These are phyloP conservation scores for Heterotis niloticus DNA, from an alignment of 2,113 vertebrate species.

Conservation along the genomic window DNA sequence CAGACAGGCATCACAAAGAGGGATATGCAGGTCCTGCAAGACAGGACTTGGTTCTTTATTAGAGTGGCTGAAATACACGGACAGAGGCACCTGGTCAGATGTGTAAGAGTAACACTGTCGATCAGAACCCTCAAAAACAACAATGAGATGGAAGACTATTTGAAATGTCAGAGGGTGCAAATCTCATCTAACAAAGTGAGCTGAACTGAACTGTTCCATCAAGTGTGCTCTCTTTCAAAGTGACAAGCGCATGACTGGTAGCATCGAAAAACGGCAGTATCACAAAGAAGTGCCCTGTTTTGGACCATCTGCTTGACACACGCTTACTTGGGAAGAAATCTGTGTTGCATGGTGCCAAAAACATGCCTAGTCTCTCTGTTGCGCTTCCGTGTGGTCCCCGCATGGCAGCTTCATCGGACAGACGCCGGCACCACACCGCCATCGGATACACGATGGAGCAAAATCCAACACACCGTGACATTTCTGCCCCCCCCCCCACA, in stretches of 20 bases:
- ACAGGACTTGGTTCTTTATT: too few species aligned
- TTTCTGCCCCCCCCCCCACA: neutral
- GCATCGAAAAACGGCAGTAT: neutral
- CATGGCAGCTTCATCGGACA: neutral
- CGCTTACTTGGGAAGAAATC: slow-evolving; percentile 4
- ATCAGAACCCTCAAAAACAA: too few species aligned
- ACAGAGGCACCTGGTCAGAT: too few species aligned
- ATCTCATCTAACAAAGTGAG: too few species aligned
- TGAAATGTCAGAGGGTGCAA: too few species aligned
- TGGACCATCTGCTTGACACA: slow-evolving; percentile 9
- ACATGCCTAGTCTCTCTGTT: neutral
- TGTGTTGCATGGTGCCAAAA: neutral
- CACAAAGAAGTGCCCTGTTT: neutral
- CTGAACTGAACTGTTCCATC: neutral
- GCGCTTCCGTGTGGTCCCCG: neutral
- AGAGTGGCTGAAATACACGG: too few species aligned
- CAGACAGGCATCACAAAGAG: neutral
- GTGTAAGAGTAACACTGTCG: neutral
- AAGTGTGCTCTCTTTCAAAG: neutral
- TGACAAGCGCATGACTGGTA: neutral
- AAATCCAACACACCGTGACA: neutral
- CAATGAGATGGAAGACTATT: too few species aligned
- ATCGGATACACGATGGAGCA: neutral
- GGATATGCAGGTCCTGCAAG: too few species aligned
- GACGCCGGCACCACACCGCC: neutral